Conservation (phyloP, 2,797 vertebrate genomes). For the Notolabrus celidotus region DNA sequence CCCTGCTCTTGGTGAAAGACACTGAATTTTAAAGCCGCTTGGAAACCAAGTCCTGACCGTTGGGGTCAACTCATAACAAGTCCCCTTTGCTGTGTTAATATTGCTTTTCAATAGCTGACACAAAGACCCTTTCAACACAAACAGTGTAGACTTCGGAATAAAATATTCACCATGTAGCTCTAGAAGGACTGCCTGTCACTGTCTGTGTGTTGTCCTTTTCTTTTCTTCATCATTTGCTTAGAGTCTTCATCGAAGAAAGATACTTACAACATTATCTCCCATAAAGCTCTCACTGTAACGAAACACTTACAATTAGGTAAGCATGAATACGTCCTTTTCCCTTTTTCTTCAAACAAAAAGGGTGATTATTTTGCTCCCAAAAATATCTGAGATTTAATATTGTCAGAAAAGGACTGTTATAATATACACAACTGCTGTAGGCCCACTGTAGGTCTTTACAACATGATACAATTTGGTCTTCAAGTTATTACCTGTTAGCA, state of each 20-base stretch:
- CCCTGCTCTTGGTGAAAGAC: neutral
- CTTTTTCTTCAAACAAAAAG: too few relatives aligned
- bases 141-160: neutral
- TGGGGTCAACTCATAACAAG: slow-evolving; percentile 1
- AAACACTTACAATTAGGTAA: too few relatives aligned
- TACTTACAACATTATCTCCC: too few relatives aligned
- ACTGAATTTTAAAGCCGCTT: slow-evolving; percentile 1
- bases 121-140: neutral
- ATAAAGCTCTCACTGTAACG: too few relatives aligned
- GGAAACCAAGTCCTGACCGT: neutral
- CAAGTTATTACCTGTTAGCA: too few relatives aligned
- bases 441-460: too few relatives aligned
- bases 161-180: slow-evolving; percentile 4
- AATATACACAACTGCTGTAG: too few relatives aligned
- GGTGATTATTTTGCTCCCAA: too few relatives aligned
- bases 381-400: too few relatives aligned
- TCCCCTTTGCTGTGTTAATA: slow-evolving; percentile 19
- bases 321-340: too few relatives aligned
- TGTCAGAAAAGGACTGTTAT: too few relatives aligned
- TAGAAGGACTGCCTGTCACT: neutral
- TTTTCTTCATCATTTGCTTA: neutral
- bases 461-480: too few relatives aligned
- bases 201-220: neutral
- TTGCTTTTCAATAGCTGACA: slow-evolving; percentile 5
- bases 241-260: neutral